phyloP scores from a whole-genome alignment of 2,113 vertebrate genomes.

The Cynopterus brachyotis region DNA sequence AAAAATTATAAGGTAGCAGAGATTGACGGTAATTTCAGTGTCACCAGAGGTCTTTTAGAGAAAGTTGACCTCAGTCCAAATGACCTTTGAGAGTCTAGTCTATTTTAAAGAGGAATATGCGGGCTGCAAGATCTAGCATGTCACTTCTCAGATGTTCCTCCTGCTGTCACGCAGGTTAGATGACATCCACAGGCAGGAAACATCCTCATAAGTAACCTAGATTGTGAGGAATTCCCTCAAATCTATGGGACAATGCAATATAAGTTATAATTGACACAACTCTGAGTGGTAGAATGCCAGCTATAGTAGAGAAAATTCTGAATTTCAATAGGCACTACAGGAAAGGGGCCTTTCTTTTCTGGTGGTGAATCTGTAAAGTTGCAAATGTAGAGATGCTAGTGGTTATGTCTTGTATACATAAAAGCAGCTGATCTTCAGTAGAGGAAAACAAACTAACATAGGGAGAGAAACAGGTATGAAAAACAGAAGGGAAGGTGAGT shows the following conservation, averaged over 20 bases:
- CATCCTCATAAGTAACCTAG: too few species aligned
- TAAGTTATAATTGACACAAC: too few species aligned
- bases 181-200: too few species aligned
- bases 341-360: neutral
- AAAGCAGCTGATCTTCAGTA: neutral
- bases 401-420: neutral
- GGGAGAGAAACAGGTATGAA: neutral
- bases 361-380: neutral
- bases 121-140: too few species aligned
- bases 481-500: neutral
- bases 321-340: neutral
- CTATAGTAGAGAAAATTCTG: neutral
- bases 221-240: too few species aligned
- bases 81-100: neutral
- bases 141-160: too few species aligned
- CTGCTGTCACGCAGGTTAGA: too few species aligned
- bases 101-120: neutral
- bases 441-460: neutral
- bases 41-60: neutral
- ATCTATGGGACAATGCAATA: too few species aligned
- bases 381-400: neutral
- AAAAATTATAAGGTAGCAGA: neutral
- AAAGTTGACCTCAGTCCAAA: neutral
- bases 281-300: too few species aligned
- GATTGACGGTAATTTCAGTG: neutral